Base-by-base conservation (phyloP, 2,888 invertebrate genomes). In the Coremacera marginata region DNA sequence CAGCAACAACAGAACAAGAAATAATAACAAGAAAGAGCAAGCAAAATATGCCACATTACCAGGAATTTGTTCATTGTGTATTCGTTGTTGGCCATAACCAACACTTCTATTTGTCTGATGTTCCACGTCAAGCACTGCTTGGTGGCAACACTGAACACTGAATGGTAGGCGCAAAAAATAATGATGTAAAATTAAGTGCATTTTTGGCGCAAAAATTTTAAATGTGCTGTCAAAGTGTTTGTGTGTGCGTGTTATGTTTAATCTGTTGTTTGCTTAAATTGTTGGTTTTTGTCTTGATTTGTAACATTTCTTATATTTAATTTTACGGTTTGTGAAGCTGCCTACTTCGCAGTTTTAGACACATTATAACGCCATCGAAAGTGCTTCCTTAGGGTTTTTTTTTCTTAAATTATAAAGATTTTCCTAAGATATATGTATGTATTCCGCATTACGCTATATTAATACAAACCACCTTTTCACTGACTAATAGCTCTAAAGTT, bases 291-390 rank as follows among this genome's bases (percentile, higher is more conserved):
- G 60, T 9, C 25, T 60, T 25, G 14, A 14, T 63, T 63, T 63
- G 27, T 63, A n/a, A 31, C 19, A 34, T 63, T 7, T 5, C n/a
- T 16, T 14, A 63, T 22, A 63, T 34, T 27, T 34, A 27, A 34
- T 63, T 63, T 63, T 27, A 63, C 63, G 63, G 11, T 63, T 63
- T 63, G 27, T 27, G 63, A 44, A 44, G 11, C 44, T 44, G 44
- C 44, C 44, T 44, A 44, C 44, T 14, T 44, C 2, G 44, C 44
- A 11, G 44, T 44, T 44, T 44, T 11, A 44, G 44, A 44, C 44
- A 44, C 11, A 11, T 44, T 44, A 44, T 44, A 44, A 44, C 44
- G 44, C 44, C 11, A 11, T 44, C 44, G 44, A 44, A 44, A 14
- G 44, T 11, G 44, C 44, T 44, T 14, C 44, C 14, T n/a, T n/a